These are phyloP conservation scores for Bombyx mandarina DNA, from an alignment of 1,140 invertebrate species.

Conservation along the genomic window DNA sequence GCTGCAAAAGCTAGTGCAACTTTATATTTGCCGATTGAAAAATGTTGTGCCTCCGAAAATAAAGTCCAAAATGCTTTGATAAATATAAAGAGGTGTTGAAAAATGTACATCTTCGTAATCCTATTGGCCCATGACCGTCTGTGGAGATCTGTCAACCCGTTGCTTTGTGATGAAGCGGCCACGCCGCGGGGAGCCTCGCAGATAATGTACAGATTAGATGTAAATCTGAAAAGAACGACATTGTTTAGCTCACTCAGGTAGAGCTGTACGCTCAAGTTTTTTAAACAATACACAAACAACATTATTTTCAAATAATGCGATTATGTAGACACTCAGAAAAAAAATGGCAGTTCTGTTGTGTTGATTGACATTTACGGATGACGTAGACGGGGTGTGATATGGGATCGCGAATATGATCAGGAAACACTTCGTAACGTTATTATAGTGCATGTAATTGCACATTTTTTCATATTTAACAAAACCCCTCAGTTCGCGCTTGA, in stretches of 20 bases:
- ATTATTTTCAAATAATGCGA: conserved; percentile 55
- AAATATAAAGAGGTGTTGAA: conserved; percentile 22
- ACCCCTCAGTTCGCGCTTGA: too few species aligned
- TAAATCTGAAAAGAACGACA: conserved; percentile 54
- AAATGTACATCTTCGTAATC: conserved; percentile 52
- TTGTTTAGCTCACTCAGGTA: conserved; percentile 58
- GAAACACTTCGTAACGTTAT: too few species aligned
- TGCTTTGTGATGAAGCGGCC: conserved; percentile 60
- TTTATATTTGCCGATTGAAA: conserved; percentile 21
- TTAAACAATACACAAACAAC: conserved; percentile 60
- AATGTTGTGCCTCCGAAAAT: conserved; percentile 14
- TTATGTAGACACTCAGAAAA: conserved; percentile 36
- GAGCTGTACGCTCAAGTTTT: conserved; percentile 37
- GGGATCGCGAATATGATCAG: too few species aligned
- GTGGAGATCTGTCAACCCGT: conserved; percentile 65
- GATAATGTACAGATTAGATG: conserved; percentile 66
- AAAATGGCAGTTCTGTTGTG: conserved; percentile 24
- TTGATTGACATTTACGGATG: conserved; percentile 20
- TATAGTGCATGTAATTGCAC: too few species aligned
- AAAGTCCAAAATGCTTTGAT: conserved; percentile 27
- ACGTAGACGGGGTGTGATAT: too few species aligned
- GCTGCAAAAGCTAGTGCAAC: conserved; percentile 31
- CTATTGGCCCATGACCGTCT: conserved; percentile 47
- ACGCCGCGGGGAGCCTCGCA: conserved; percentile 48
- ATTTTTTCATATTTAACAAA: too few species aligned